phyloP scores from a whole-genome alignment of 2,113 vertebrate species.

The Emydocephalus ijimae region DNA sequence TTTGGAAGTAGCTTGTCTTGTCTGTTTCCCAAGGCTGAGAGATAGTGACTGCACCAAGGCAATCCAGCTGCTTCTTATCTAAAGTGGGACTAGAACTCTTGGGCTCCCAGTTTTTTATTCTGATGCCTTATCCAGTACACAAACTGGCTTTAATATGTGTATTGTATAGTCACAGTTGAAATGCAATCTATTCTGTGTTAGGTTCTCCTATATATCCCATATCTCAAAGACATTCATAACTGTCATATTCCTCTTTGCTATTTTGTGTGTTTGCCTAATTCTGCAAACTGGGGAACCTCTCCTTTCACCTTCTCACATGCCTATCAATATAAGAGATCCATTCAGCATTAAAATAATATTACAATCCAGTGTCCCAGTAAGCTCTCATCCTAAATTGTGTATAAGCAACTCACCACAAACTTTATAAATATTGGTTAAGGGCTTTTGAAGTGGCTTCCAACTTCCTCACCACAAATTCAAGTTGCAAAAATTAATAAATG shows the following conservation, averaged over 20 bases:
- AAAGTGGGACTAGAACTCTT: not conserved
- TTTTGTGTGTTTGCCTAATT: not conserved
- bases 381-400: not conserved
- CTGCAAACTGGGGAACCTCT: not conserved
- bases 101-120: not conserved
- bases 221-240: not conserved
- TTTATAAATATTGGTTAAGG: slow-evolving; percentile 1
- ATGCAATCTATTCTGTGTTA: not conserved
- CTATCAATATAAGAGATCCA: not conserved
- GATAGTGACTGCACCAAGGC: not conserved
- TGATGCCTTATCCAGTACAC: not conserved
- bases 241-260: not conserved
- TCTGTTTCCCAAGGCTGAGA: not conserved
- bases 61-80: not conserved
- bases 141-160: not conserved
- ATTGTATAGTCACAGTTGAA: not conserved
- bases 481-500: not conserved
- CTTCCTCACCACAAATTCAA: not conserved
- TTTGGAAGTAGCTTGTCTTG: not conserved
- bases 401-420: not conserved
- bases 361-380: not conserved
- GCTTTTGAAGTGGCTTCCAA: not conserved
- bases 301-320: not conserved
- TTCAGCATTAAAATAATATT: not conserved
- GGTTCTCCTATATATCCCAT: not conserved